Evolutionary conservation across 64 coral and sea anemone species (phyloP).

Genomic region (Orbicella faveolata): DNA sequence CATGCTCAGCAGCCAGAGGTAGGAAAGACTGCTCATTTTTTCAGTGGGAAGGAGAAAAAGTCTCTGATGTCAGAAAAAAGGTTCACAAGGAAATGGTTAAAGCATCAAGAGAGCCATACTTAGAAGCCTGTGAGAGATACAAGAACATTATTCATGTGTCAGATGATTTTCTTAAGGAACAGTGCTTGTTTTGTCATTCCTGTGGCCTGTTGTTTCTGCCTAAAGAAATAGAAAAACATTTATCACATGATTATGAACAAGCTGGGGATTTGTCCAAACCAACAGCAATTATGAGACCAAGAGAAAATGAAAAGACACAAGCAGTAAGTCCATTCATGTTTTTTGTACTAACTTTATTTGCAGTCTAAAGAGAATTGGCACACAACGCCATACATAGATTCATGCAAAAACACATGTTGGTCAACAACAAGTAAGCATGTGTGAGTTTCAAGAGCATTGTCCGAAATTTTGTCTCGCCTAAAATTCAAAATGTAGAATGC

Average conservation of each 20-base stretch:
- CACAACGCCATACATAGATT: too few species aligned
- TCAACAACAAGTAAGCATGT: too few species aligned
- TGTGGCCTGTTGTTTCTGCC: constrained; percentile 62
- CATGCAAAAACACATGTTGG: too few species aligned
- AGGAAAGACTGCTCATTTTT: constrained; percentile 93
- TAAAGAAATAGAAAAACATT: constrained; percentile 40
- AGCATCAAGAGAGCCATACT: constrained; percentile 44
- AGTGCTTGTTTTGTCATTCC: constrained; percentile 79
- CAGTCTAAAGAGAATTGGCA: too few species aligned
- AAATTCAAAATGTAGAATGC: too few species aligned
- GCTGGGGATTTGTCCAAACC: constrained; percentile 65
- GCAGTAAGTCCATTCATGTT: constrained; percentile 64
- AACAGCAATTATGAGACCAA: constrained; percentile 84
- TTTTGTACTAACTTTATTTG: too few species aligned
- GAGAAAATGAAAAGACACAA: constrained; percentile 85
- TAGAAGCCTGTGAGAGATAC: constrained; percentile 15
- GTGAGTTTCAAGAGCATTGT: too few species aligned
- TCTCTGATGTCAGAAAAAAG: constrained; percentile 66
- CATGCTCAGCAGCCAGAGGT: constrained; percentile 91
- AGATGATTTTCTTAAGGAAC: background rate
- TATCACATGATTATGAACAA: constrained; percentile 39
- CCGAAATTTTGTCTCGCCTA: too few species aligned
- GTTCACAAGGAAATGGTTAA: constrained; percentile 78
- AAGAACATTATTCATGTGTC: constrained; percentile 33
- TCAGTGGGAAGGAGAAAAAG: constrained; percentile 91